Evolutionary conservation across 1,140 invertebrate genomes (phyloP).

Genomic region (Trachymyrmex septentrionalis): DNA sequence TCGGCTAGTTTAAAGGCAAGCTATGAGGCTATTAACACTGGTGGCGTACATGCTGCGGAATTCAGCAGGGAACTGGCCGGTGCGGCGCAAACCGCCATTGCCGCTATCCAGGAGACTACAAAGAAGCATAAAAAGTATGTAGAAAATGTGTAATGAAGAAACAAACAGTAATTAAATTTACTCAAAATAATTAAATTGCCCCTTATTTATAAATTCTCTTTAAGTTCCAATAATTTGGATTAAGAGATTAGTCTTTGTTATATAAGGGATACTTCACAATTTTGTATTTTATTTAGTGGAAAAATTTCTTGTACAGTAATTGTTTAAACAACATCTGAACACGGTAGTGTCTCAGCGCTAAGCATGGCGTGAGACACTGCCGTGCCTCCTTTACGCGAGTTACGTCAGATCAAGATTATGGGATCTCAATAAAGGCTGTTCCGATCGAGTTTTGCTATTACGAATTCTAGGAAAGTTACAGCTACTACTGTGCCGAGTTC

Average conservation of each 20-base stretch:
- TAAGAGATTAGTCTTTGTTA: background rate
- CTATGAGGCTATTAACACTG: constrained; percentile 93
- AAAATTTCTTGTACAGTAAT: background rate
- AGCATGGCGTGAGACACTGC: too few species aligned
- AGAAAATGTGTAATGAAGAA: constrained; percentile 14
- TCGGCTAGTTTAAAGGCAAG: constrained; percentile 98
- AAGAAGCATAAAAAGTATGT: constrained; percentile 90
- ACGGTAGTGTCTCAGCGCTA: too few species aligned
- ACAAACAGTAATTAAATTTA: background rate
- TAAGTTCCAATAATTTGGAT: background rate
- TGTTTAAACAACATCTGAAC: background rate
- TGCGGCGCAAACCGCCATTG: constrained; percentile 92
- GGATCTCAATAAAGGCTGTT: too few species aligned
- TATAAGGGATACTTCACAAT: background rate
- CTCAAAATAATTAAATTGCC: background rate
- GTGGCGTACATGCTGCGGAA: constrained; percentile 87
- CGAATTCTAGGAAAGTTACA: constrained; percentile 83
- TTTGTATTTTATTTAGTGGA: background rate
- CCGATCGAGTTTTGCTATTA: background rate
- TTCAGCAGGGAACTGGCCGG: constrained; percentile 91
- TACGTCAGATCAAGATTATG: too few species aligned
- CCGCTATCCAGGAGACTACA: constrained; percentile 90
- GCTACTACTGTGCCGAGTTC: constrained; percentile 81
- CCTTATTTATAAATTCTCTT: background rate
- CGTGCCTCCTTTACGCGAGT: too few species aligned